phyloP scores from a whole-genome alignment of 2,888 invertebrate genomes.

The Leptopilina syphax region DNA sequence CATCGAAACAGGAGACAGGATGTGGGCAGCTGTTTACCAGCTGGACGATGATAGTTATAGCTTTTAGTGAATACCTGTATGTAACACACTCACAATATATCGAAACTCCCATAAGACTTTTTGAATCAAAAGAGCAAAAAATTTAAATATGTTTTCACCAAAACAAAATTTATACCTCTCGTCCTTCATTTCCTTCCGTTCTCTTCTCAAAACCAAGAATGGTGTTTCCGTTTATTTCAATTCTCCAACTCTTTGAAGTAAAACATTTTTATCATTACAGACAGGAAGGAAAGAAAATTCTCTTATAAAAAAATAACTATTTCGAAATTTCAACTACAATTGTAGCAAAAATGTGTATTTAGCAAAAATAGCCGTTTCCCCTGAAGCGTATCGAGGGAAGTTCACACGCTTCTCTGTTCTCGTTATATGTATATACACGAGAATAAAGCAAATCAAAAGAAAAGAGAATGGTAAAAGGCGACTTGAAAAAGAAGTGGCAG shows the following conservation, averaged over 20 bases:
- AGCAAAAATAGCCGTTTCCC: conserved; percentile 16
- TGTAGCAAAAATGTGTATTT: background rate
- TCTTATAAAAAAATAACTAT: no score
- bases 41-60: conserved; percentile 71
- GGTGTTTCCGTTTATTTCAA: background rate
- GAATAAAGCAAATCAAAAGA: conserved; percentile 45
- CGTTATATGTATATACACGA: background rate
- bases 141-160: background rate
- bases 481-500: conserved; percentile 7
- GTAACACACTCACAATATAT: conserved; percentile 2
- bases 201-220: conserved; percentile 31
- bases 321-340: no score
- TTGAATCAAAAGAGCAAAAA: background rate
- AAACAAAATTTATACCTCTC: conserved; percentile 11
- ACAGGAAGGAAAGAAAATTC: no score
- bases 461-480: conserved; percentile 10
- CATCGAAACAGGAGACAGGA: conserved; percentile 65
- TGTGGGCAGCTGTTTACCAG: conserved; percentile 76
- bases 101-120: conserved; percentile 15
- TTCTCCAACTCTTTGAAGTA: background rate
- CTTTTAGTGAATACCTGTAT: conserved; percentile 45
- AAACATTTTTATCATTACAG: no score
- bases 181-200: conserved; percentile 46
- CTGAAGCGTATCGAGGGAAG: conserved; percentile 37
- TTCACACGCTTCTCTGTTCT: conserved; percentile 35